These are phyloP conservation scores for Pleuronectes platessa DNA, from an alignment of 2,113 vertebrate genomes.

Conservation along the genomic window DNA sequence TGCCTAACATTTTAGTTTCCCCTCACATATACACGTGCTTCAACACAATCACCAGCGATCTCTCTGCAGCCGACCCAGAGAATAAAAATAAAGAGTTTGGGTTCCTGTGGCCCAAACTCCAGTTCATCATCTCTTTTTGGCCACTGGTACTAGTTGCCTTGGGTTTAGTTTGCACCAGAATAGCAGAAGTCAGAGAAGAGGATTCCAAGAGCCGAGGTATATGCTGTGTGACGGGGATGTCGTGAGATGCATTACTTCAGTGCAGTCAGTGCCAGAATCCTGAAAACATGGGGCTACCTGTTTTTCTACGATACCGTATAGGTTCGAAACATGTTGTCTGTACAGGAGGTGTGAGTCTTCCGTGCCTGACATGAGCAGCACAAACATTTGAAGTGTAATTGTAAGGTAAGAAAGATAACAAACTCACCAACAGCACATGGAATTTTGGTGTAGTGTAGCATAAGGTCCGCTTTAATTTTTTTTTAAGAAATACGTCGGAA, in stretches of 20 bases:
- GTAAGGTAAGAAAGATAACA: no score
- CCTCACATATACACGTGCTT: conserved; percentile 14
- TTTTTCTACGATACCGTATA: no score
- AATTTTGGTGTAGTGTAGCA: background rate
- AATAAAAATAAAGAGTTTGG: conserved; percentile 44
- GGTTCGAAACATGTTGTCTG: no score
- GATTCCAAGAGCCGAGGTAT: no score
- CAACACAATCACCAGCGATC: conserved; percentile 32
- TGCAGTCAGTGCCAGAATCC: no score
- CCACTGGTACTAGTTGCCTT: no score
- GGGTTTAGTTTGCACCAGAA: no score
- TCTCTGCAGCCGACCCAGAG: conserved; percentile 23
- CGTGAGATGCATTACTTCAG: no score
- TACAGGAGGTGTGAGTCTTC: background rate
- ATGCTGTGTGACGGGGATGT: no score
- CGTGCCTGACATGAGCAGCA: background rate
- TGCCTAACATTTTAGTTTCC: conserved; percentile 26
- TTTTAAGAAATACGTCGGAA: background rate
- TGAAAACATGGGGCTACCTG: no score
- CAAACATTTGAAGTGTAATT: background rate
- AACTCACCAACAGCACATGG: background rate
- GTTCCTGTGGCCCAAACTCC: conserved; percentile 1
- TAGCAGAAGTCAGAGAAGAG: no score
- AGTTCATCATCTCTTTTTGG: no score
- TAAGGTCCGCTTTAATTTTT: background rate